These are phyloP conservation scores for Drosophila sulfurigaster DNA, from an alignment of 1,140 invertebrate species.

Conservation along the genomic window DNA sequence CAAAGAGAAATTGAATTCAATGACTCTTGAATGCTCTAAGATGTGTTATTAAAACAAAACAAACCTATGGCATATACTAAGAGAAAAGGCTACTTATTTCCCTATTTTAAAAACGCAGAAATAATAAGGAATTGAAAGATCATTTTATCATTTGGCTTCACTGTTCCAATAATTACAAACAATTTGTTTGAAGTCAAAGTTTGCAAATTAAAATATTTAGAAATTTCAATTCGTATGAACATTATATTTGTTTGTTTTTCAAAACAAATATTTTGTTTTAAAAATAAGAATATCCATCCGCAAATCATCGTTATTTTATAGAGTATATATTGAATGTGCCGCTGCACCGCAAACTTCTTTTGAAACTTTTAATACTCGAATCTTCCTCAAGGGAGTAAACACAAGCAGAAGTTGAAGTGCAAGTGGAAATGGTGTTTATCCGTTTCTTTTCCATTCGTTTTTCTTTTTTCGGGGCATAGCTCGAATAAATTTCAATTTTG, in stretches of 20 bases:
- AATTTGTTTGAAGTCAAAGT: not conserved
- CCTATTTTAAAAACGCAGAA: too few relatives aligned
- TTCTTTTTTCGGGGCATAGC: constrained; percentile 30
- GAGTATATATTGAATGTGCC: too few relatives aligned
- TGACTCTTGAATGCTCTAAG: constrained; percentile 22
- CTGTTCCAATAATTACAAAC: not conserved
- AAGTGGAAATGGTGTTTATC: constrained; percentile 81
- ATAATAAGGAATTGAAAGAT: too few relatives aligned
- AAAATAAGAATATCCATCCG: too few relatives aligned
- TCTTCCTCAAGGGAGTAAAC: constrained; percentile 29
- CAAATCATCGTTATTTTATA: not conserved
- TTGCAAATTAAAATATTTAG: not conserved
- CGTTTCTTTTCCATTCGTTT: constrained; percentile 43
- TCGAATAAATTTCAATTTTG: constrained; percentile 80
- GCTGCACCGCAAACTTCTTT: constrained; percentile 31
- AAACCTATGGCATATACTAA: not conserved
- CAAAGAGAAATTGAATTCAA: constrained; percentile 20
- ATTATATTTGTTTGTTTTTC: too few relatives aligned
- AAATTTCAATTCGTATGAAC: too few relatives aligned
- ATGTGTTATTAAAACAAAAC: not conserved
- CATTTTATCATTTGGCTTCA: not conserved
- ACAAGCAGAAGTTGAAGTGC: constrained; percentile 59
- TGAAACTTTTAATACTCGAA: constrained; percentile 34
- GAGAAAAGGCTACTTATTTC: too few relatives aligned
- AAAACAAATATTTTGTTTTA: too few relatives aligned